Evolutionary conservation across 2,888 invertebrate genomes (phyloP).

Genomic region (Eristalinus sepulchralis): DNA sequence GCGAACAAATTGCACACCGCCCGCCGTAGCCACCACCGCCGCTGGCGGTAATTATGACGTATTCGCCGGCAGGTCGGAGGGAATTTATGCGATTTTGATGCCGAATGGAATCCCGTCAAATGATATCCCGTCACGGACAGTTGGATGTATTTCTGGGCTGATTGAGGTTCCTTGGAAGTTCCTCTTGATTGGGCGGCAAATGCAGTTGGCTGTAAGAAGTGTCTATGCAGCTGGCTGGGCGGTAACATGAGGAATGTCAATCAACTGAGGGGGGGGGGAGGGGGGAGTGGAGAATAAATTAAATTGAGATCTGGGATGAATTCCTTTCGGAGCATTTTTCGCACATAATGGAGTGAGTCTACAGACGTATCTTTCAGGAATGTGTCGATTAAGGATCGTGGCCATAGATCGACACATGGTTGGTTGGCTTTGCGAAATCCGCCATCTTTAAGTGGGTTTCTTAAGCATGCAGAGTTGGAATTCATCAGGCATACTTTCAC

Average conservation of each 20-base stretch:
- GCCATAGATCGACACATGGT: too few species aligned
- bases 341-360: too few species aligned
- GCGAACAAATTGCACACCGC: constrained; percentile 53
- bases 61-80: constrained; percentile 19
- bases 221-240: neutral
- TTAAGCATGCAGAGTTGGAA: too few species aligned
- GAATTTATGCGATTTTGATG: constrained; percentile 54
- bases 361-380: too few species aligned
- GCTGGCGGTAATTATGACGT: constrained; percentile 67
- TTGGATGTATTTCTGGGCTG: neutral
- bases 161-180: neutral
- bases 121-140: neutral
- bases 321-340: too few species aligned
- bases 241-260: neutral
- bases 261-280: neutral
- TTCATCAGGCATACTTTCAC: too few species aligned
- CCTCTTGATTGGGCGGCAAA: neutral
- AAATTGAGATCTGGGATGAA: too few species aligned
- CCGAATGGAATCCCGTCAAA: constrained; percentile 11
- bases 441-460: too few species aligned
- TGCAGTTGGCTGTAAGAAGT: neutral
- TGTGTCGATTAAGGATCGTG: too few species aligned
- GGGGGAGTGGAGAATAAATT: too few species aligned
- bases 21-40: too few species aligned
- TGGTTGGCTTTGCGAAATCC: too few species aligned